phyloP scores from a whole-genome alignment of 2,888 invertebrate species.

The Epistrophella euchroma region DNA sequence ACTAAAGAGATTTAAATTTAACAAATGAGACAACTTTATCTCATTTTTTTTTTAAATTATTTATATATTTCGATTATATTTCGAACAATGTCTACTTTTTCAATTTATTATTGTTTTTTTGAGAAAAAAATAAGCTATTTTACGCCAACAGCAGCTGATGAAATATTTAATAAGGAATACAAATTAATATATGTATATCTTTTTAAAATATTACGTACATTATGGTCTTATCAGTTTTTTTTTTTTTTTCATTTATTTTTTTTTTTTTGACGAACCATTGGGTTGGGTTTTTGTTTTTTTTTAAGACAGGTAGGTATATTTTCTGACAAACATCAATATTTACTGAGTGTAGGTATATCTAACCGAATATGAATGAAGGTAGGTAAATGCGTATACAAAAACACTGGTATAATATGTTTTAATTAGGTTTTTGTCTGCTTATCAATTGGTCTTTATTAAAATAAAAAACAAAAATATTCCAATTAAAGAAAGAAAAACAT shows the following conservation, averaged over 20 bases:
- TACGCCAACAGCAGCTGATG: not conserved
- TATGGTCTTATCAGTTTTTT: not conserved
- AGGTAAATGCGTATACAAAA: no score
- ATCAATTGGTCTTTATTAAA: no score
- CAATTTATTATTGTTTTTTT: no score
- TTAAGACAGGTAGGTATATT: not conserved
- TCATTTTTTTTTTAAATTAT: not conserved
- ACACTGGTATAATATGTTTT: no score
- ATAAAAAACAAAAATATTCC: no score
- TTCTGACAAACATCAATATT: not conserved
- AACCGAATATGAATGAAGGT: not conserved
- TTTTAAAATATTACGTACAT: not conserved
- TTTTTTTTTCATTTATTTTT: not conserved
- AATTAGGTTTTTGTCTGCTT: no score
- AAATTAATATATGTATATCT: not conserved
- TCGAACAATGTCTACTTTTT: not conserved
- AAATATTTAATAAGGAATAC: not conserved
- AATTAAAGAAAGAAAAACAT: no score
- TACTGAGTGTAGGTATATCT: not conserved
- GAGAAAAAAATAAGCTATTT: no score
- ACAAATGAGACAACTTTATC: not conserved
- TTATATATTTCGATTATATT: not conserved
- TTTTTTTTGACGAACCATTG: not conserved
- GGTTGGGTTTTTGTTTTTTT: not conserved
- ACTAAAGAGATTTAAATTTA: not conserved